Evolutionary conservation across 2,888 invertebrate species (phyloP), one percentile per base, ranked within the genome.

Genomic region (Parelbella ahira): DNA sequence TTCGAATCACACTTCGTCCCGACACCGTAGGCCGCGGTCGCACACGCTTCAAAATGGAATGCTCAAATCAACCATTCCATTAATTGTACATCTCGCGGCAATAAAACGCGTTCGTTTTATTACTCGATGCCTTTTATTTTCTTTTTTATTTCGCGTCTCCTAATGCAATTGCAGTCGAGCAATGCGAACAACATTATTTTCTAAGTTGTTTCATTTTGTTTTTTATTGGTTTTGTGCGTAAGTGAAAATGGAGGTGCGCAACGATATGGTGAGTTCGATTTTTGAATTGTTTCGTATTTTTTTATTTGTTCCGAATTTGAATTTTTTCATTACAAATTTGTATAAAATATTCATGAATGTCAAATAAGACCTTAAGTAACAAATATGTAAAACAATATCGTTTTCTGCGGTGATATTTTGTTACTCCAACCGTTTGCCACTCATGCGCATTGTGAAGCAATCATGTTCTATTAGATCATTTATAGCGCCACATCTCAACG

Each of bases 91-190:
- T 71, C 63, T 68, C 66, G 69, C 59, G 60, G 59, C 79, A 77
- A 81, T 83, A 80, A 77, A 62, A 50, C 76, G 71, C 67, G 68
- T 68, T 13, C 48, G 67, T 76, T 86, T 86, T 83, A 82, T 79
- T 72, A 60, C 80, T 58, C 54, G 58, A 47, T 46, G 60, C 63
- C 69, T 70, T 77, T 81, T 79, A 76, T 74, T 73, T 72, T 65
- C 71, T 57, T 73, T 82, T 80, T 81, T 81, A 83, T 81, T 75
- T 77, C 75, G 63, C 71, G 64, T 75, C 68, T 21, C 62, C 63
- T 81, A 86, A 83, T 83, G 77, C 82, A 81, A 84, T 83, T 83
- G 80, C 82, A 83, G 59, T 78, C 78, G 73, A 81, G 73, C 77
- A 75, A 62, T 70, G 68, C 74, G 69, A 68, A 66, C 71, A 59